These are phyloP conservation scores for Dryobates pubescens DNA, from an alignment of 2,797 vertebrate species.

Conservation along the genomic window DNA sequence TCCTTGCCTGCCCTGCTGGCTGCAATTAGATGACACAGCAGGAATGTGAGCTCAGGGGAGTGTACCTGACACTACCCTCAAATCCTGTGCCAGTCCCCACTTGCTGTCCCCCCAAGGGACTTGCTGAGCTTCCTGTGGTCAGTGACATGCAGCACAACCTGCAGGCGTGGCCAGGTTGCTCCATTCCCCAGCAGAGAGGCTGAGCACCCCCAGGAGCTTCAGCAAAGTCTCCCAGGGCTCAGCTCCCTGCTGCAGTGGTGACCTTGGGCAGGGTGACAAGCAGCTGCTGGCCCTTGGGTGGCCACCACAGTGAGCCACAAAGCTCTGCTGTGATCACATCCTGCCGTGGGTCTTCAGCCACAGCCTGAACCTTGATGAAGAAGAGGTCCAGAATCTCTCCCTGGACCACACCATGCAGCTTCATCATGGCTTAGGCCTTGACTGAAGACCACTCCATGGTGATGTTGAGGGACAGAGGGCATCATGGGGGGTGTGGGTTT, in stretches of 20 bases:
- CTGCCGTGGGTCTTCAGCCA: background rate
- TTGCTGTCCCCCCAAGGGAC: slow-evolving; percentile 24
- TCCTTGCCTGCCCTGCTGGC: rapidly evolving
- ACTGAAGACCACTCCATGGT: background rate
- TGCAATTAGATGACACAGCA: background rate
- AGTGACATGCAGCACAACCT: background rate
- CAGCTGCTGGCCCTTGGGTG: background rate
- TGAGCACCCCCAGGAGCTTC: background rate
- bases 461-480: background rate
- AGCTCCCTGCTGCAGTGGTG: background rate
- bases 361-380: background rate
- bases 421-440: no score
- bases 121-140: slow-evolving; percentile 16
- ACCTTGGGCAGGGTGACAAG: background rate
- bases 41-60: background rate
- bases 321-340: background rate
- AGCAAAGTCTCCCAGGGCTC: background rate
- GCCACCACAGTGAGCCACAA: background rate
- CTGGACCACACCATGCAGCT: no score
- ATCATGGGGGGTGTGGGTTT: background rate
- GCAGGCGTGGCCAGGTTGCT: background rate
- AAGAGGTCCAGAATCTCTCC: no score
- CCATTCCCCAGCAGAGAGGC: background rate
- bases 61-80: background rate
- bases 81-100: background rate